Conservation (phyloP, 2,888 invertebrate species). For the Aelia acuminata region DNA sequence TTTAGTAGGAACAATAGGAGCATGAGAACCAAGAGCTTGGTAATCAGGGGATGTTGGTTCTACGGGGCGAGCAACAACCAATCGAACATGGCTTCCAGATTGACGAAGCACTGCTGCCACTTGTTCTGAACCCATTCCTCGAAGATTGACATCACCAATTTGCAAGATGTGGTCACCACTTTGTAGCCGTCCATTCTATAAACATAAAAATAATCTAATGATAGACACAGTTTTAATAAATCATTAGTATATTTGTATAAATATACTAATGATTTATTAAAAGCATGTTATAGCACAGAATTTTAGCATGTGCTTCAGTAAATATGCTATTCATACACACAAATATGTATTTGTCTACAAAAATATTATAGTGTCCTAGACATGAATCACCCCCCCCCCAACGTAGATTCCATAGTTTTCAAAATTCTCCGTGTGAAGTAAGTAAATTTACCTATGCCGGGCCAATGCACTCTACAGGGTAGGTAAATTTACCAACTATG, state of each 20-base stretch:
- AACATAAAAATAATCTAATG: constrained; percentile 57
- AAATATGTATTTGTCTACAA: too few species aligned
- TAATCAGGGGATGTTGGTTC: constrained; percentile 84
- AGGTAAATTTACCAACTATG: too few species aligned
- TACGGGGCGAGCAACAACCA: constrained; percentile 93
- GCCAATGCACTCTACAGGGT: too few species aligned
- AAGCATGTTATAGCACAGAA: neutral
- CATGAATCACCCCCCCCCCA: too few species aligned
- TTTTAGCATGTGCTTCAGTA: neutral
- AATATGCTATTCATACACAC: neutral
- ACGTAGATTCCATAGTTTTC: too few species aligned
- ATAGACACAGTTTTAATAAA: neutral
- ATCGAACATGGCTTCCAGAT: constrained; percentile 93
- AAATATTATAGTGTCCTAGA: too few species aligned
- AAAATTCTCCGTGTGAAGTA: too few species aligned
- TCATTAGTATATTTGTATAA: neutral
- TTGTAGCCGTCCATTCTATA: constrained; percentile 92
- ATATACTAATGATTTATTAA: neutral
- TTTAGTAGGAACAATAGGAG: constrained; percentile 92
- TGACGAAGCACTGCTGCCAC: constrained; percentile 96
- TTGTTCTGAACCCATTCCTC: constrained; percentile 97
- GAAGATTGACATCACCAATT: constrained; percentile 92
- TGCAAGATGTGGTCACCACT: constrained; percentile 98
- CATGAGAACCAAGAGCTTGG: constrained; percentile 75
- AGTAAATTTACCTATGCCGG: too few species aligned